Conservation (phyloP, 2,113 vertebrate genomes). For the Bubo scandiacus region DNA sequence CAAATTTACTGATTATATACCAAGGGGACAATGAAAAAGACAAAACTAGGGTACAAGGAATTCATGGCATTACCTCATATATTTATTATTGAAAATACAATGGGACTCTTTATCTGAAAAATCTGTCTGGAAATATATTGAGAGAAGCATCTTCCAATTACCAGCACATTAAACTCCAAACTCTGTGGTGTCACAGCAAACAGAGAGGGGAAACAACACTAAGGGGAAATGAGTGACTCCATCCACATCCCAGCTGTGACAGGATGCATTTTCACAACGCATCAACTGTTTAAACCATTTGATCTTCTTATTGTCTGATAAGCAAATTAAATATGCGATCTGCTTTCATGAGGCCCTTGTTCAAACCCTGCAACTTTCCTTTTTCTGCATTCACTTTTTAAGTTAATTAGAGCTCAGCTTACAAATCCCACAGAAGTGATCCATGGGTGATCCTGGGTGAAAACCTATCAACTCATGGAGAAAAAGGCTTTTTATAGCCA, state of each 20-base stretch:
- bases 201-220: background rate
- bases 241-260: constrained; percentile 2
- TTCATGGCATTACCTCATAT: background rate
- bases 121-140: background rate
- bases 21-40: background rate
- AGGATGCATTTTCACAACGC: constrained; percentile 37
- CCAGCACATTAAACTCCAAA: background rate
- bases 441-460: background rate
- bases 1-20: background rate
- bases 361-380: background rate
- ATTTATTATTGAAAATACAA: background rate
- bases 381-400: background rate
- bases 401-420: constrained; percentile 13
- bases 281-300: constrained; percentile 34
- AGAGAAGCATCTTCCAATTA: constrained; percentile 5
- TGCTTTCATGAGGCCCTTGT: background rate
- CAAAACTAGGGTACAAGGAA: background rate
- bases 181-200: background rate
- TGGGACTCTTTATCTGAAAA: background rate
- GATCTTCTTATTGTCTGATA: constrained; percentile 20
- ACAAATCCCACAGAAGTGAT: background rate
- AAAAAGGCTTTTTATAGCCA: background rate
- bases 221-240: background rate
- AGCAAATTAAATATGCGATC: constrained; percentile 22
- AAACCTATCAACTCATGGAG: background rate